phyloP scores from a whole-genome alignment of 2,113 vertebrate genomes.

The Gallinago undulata region DNA sequence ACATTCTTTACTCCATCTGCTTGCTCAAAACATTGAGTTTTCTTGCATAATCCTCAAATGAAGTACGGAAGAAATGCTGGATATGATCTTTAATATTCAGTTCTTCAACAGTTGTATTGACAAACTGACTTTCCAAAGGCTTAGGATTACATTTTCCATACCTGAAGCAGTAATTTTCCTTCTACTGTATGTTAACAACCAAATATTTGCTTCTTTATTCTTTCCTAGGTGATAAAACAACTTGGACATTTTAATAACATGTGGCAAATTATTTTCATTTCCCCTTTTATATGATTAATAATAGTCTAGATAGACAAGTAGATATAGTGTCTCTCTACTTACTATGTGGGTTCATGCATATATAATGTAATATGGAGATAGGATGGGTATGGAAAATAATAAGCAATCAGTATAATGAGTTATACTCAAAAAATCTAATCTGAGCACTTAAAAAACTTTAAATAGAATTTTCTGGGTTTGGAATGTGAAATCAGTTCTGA shows the following conservation, averaged over 20 bases:
- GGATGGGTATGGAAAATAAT: neutral
- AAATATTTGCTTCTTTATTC: neutral
- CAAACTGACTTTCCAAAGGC: neutral
- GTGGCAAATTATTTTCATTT: constrained; percentile 38
- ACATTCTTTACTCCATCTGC: neutral
- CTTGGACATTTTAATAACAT: constrained; percentile 20
- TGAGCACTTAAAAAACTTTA: neutral
- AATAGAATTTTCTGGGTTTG: neutral
- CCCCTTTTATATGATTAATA: constrained; percentile 10
- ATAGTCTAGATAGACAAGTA: neutral
- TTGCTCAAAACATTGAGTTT: neutral
- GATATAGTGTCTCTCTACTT: neutral
- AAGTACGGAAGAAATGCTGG: neutral
- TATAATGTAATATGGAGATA: neutral
- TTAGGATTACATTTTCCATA: neutral
- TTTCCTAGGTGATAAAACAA: neutral
- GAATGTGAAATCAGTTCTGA: neutral
- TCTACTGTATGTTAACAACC: neutral
- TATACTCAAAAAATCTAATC: neutral
- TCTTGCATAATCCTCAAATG: neutral
- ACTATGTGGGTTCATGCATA: neutral
- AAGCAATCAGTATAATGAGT: neutral
- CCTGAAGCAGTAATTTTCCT: neutral
- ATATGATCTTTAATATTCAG: neutral
- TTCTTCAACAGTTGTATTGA: neutral